phyloP scores from a whole-genome alignment of 2,113 vertebrate genomes.

The Melanocharis versteri region DNA sequence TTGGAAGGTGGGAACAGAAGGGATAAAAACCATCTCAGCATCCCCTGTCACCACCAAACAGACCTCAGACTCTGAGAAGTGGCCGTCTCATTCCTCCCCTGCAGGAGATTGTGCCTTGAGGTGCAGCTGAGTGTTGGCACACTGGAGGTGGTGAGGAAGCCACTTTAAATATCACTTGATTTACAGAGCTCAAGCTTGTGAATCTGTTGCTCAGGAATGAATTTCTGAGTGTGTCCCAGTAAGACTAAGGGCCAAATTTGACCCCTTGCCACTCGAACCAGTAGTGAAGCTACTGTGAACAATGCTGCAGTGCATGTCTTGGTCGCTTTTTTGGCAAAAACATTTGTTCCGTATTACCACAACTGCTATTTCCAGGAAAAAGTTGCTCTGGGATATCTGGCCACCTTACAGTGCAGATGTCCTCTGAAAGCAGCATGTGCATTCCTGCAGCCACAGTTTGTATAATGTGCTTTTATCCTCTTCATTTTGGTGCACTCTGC shows the following conservation, averaged over 20 bases:
- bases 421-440: background rate
- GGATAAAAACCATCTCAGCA: background rate
- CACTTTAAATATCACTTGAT: background rate
- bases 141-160: background rate
- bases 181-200: background rate
- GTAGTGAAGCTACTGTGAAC: background rate
- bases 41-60: rapidly evolving
- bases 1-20: background rate
- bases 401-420: background rate
- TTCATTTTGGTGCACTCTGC: rapidly evolving
- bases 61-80: background rate
- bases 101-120: background rate
- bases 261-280: background rate
- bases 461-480: background rate
- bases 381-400: conserved; percentile 5
- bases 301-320: background rate
- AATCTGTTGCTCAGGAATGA: background rate
- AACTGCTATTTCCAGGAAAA: conserved; percentile 15
- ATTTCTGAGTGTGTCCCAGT: background rate
- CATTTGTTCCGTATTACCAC: background rate
- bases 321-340: background rate
- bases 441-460: background rate
- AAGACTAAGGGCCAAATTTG: background rate
- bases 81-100: background rate
- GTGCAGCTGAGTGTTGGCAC: background rate